Evolutionary conservation across 2,797 vertebrate species (phyloP).

Genomic region (Buphagus erythrorhynchus): DNA sequence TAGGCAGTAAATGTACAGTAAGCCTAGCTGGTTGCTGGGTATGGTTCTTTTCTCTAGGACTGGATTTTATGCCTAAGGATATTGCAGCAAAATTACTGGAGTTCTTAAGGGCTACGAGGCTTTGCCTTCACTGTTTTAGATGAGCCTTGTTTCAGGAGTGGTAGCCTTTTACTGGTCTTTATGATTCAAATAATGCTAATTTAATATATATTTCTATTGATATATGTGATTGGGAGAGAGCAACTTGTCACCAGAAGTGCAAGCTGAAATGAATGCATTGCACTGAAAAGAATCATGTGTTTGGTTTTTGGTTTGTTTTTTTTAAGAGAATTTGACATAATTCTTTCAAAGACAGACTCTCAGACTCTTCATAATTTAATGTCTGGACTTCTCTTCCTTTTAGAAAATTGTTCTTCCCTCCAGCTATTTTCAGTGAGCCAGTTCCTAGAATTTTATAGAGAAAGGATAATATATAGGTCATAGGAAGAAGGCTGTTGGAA

Average conservation of each 20-base stretch:
- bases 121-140: not conserved
- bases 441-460: slow-evolving; percentile 58
- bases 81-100: not conserved
- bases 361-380: slow-evolving; percentile 7
- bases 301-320: not conserved
- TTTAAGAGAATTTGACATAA: not conserved
- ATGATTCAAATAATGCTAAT: not conserved
- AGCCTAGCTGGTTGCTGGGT: not conserved
- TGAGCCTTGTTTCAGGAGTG: not conserved
- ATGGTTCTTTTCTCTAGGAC: not conserved
- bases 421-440: slow-evolving; percentile 64
- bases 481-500: slow-evolving; percentile 42
- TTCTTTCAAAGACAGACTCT: not conserved
- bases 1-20: not conserved
- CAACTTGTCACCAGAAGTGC: not conserved
- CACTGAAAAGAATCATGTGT: not conserved
- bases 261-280: not conserved
- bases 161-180: not conserved
- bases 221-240: not conserved
- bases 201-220: not conserved
- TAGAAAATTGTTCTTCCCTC: slow-evolving; percentile 27
- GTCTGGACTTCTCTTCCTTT: not conserved
- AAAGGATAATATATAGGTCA: slow-evolving; percentile 75
- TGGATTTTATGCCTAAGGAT: not conserved
- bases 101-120: not conserved